Evolutionary conservation across 2,797 vertebrate species (phyloP), one percentile per base, ranked within the genome.

Genomic region (Clarias fuscus): DNA sequence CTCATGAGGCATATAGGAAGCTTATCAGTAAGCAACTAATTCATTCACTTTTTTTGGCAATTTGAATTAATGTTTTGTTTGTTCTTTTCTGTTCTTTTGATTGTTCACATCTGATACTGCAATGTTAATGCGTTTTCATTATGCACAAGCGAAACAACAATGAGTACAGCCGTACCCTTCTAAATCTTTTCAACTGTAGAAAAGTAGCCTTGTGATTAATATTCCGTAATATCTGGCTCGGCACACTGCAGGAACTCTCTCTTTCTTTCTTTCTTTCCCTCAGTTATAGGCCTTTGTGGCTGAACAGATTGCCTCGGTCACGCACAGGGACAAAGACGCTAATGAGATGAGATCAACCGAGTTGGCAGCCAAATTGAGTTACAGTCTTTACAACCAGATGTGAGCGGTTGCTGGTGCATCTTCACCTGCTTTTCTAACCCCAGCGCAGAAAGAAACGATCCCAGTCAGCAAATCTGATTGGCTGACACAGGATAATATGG

Each of bases 261-360:
- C 65, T 76, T 67, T 88, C 65, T 85, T 20, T 67, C 65, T 76
- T 75, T 88, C 65, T 85, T 24, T 67, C 65, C 83, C 72, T 73
- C 61, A 72, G 81, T 24, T 84, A 53, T 48, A 84, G 83, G 53
- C 85, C 72, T 70, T 78, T 56, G 79, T 71, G 79, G 71, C 70
- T 76, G 85, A 86, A 75, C 78, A 81, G 84, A 86, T 86, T 84
- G 67, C 82, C 56, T 78, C n/a, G n/a, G 78, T 62, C 53, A 24
- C 14, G 82, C 48, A 81, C 84, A 77, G 84, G 48, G 56, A 87
- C 72, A 86, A 87, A 85, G 80, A 89, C 85, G 40, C 85, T 88
- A 89, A 90, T 90, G 79, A 90, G 83, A 90, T 75, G 84, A 86
- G 88, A 90, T 90, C 86, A 88, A 84, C 84, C 86, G 78, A 88